Base-by-base conservation (phyloP, 2,797 vertebrate genomes). In the Paramormyrops hopkinsi region DNA sequence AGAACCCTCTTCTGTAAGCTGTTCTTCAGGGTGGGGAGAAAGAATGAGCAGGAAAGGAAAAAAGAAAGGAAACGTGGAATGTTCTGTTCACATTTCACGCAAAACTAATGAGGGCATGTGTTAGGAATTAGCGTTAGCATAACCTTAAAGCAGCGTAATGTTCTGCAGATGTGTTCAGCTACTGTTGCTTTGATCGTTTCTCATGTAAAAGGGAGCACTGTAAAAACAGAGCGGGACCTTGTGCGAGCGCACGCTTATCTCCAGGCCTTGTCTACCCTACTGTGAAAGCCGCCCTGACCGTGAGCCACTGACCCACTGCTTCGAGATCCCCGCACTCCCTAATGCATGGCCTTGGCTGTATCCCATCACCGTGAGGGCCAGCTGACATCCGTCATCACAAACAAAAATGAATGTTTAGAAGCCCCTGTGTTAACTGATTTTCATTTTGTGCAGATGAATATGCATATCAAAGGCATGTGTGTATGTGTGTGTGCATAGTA, bases 91-190 rank as follows among this genome's bases (percentile, higher is more conserved):
- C 14, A 87, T 69, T 86, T 86, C 89, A 85, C 19, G 46, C 94
- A 91, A 93, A 94, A 92, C 93, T 95, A 93, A 94, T 93, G 92
- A 93, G 90, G 92, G 91, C 92, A 92, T 94, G 92, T 91, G 92
- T 92, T 94, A 91, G 79, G 91, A 93, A 91, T 92, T 89, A 93
- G 89, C 92, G 92, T 92, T 85, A 90, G 93, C 89, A 90, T 92
- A 91, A 94, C 92, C 92, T 92, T 88, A 92, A 92, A 93, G 89
- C 90, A 90, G 93, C 92, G 94, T 93, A 94, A 94, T 87, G 88
- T 92, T 92, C 93, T 94, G 92, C 79, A 91, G 93, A 92, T 95
- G 92, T 95, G 94, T 92, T 89, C 69, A 92, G 90, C 12, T 88
- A 88, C 87, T 88, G 91, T 90, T 19, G n/a, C 62, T 90, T 90